Evolutionary conservation across 1,140 invertebrate species (phyloP).

Genomic region (Anagrus nilaparvatae): DNA sequence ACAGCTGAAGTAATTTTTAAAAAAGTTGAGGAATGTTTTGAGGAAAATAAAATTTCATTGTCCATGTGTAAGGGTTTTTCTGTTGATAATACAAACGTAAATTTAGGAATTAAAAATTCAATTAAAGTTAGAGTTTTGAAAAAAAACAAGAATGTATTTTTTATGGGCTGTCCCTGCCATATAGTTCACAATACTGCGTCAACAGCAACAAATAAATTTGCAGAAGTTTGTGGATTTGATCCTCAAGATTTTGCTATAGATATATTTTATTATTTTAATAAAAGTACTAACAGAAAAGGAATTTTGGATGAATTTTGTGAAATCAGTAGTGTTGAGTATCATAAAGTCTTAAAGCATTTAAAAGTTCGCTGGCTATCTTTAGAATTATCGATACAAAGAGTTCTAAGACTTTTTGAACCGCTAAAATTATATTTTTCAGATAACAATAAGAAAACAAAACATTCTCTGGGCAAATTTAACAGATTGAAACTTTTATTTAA

Average conservation of each 20-base stretch:
- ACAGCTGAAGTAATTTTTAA: too few relatives aligned
- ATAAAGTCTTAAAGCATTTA: constrained; percentile 16
- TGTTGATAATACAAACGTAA: too few relatives aligned
- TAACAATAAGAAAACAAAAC: background rate
- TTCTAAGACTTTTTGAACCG: constrained; percentile 21
- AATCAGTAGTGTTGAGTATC: constrained; percentile 17
- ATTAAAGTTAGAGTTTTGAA: too few relatives aligned
- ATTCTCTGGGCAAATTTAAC: background rate
- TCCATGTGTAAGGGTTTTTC: too few relatives aligned
- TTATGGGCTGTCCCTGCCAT: constrained; percentile 23
- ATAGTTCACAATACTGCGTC: constrained; percentile 28
- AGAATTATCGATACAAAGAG: constrained; percentile 18
- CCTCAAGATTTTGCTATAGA: constrained; percentile 24
- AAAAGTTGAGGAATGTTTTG: too few relatives aligned
- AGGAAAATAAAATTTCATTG: too few relatives aligned
- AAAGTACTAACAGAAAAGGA: constrained; percentile 25
- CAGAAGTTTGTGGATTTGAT: too few relatives aligned
- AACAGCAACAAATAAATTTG: constrained; percentile 22
- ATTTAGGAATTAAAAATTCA: too few relatives aligned
- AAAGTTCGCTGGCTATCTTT: constrained; percentile 20
- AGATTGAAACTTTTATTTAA: background rate
- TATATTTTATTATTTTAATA: constrained; percentile 28
- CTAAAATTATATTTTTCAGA: constrained; percentile 25
- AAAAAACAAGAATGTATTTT: too few relatives aligned
- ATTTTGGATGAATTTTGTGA: constrained; percentile 29